phyloP scores from a whole-genome alignment of 2,888 invertebrate genomes.

The Geophilus truncorum region DNA sequence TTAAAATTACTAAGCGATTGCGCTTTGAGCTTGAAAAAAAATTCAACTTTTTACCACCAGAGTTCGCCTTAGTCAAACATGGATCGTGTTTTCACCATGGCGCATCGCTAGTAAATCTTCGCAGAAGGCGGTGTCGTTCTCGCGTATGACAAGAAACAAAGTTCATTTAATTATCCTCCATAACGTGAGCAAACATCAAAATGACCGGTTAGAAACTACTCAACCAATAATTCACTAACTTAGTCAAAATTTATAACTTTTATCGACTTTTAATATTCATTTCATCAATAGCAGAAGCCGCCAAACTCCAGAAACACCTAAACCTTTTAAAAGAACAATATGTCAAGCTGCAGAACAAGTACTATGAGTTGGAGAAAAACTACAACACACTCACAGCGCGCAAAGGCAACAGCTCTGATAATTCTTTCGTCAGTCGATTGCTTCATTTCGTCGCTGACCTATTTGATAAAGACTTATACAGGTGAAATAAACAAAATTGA shows the following conservation, averaged over 20 bases:
- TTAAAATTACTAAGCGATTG: no score
- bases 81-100: background rate
- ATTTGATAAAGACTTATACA: slow-evolving; percentile 63
- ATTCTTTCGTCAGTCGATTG: slow-evolving; percentile 78
- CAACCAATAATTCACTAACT: no score
- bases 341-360: slow-evolving; percentile 75
- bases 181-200: background rate
- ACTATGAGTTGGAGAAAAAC: slow-evolving; percentile 75
- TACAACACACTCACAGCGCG: slow-evolving; percentile 71
- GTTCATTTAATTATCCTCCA: background rate
- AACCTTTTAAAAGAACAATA: slow-evolving; percentile 82
- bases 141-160: no score
- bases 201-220: background rate
- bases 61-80: background rate
- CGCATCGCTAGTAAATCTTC: background rate
- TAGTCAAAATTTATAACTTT: no score
- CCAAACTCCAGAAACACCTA: slow-evolving; percentile 71
- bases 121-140: background rate
- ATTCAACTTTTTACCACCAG: background rate
- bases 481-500: slow-evolving; percentile 43
- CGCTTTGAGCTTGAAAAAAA: no score
- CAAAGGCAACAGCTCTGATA: slow-evolving; percentile 57
- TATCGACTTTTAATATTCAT: no score
- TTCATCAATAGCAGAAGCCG: slow-evolving; percentile 48
- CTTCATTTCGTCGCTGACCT: slow-evolving; percentile 75